Evolutionary conservation across 2,113 vertebrate species (phyloP).

Genomic region (Ceyx melanurus): DNA sequence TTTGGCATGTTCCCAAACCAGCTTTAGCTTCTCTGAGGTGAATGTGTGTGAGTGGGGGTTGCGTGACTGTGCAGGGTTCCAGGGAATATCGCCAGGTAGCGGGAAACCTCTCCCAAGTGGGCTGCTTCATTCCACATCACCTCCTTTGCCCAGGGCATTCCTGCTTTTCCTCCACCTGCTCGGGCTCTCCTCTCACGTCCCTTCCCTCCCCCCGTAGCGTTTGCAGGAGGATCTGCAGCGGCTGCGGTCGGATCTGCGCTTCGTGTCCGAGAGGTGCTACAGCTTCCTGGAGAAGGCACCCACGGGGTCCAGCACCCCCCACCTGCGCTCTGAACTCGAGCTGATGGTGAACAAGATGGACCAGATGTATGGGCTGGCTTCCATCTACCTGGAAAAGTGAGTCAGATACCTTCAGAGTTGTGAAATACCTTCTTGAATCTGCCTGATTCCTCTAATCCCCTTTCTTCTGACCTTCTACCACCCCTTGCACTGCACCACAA

Average conservation of each 20-base stretch:
- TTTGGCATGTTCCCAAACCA: rapidly evolving
- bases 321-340: conserved; percentile 85
- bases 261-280: conserved; percentile 82
- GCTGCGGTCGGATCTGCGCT: conserved; percentile 79
- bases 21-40: not conserved
- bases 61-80: rapidly evolving
- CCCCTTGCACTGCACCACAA: rapidly evolving
- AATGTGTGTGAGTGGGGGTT: not conserved
- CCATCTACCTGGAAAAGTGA: conserved; percentile 91
- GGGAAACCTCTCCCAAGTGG: not conserved
- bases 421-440: not conserved
- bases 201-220: conserved; percentile 57
- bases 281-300: conserved; percentile 90
- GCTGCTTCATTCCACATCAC: rapidly evolving
- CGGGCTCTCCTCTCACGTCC: not conserved
- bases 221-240: conserved; percentile 82
- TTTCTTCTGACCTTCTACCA: not conserved
- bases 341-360: conserved; percentile 88
- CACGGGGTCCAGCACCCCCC: conserved; percentile 78
- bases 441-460: rapidly evolving
- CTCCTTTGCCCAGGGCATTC: not conserved
- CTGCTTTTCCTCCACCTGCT: not conserved
- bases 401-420: not conserved
- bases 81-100: not conserved
- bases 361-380: conserved; percentile 84